phyloP scores from a whole-genome alignment of 2,888 invertebrate genomes.

The Apodemia mormo region DNA sequence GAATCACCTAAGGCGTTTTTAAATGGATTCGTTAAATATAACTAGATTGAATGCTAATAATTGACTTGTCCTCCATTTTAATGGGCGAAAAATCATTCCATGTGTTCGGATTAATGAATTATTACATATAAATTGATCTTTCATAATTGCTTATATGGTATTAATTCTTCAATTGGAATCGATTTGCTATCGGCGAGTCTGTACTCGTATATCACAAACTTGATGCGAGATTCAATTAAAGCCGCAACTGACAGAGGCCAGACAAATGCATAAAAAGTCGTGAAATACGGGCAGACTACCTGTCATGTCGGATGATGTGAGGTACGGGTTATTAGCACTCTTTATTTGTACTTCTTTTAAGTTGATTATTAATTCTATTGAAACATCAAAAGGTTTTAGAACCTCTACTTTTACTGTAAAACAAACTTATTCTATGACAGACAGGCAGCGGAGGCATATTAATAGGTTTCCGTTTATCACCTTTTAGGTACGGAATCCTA shows the following conservation, averaged over 20 bases:
- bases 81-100: slow-evolving; percentile 51
- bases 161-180: slow-evolving; percentile 39
- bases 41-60: slow-evolving; percentile 49
- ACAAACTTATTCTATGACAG: no score
- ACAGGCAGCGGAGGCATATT: no score
- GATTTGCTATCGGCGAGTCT: slow-evolving; percentile 48
- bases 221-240: slow-evolving; percentile 73
- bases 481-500: no score
- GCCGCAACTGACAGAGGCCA: slow-evolving; percentile 56
- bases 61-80: slow-evolving; percentile 46
- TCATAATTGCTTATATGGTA: slow-evolving; percentile 31
- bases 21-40: slow-evolving; percentile 63
- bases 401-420: neutral
- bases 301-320: slow-evolving; percentile 38
- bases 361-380: neutral
- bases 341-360: neutral
- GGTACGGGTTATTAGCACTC: slow-evolving; percentile 25
- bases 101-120: slow-evolving; percentile 54
- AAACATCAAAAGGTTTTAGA: neutral
- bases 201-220: slow-evolving; percentile 62
- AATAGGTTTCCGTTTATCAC: no score
- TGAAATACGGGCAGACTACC: slow-evolving; percentile 34
- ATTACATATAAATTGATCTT: slow-evolving; percentile 64
- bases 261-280: slow-evolving; percentile 44
- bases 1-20: slow-evolving; percentile 52